Conservation (phyloP, 2,888 invertebrate genomes). For the Xanthia icteritia region DNA sequence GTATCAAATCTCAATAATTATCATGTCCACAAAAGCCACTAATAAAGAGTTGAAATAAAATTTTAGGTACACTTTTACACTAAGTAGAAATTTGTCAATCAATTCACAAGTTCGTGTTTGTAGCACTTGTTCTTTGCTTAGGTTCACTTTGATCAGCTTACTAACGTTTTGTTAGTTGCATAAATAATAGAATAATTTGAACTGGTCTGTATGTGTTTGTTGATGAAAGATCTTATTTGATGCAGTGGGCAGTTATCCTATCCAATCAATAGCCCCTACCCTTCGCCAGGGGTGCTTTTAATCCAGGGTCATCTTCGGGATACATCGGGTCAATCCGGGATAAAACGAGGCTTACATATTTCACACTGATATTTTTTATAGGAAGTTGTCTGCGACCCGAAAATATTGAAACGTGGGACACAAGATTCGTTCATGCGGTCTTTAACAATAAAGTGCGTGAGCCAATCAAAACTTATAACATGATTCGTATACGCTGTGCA, state of each 20-base stretch:
- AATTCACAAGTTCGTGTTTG: constrained; percentile 17
- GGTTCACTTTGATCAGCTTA: constrained; percentile 9
- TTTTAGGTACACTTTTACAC: too few species aligned
- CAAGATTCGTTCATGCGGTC: background rate
- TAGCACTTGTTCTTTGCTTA: constrained; percentile 10
- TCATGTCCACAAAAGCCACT: too few species aligned
- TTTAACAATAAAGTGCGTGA: background rate
- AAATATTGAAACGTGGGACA: too few species aligned
- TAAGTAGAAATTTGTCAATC: too few species aligned
- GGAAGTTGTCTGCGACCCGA: background rate
- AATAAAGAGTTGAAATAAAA: too few species aligned
- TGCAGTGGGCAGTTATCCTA: background rate
- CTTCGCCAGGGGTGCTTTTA: constrained; percentile 23
- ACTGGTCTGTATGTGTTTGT: background rate
- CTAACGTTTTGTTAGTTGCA: background rate
- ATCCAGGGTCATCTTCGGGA: constrained; percentile 29
- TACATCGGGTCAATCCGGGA: constrained; percentile 40
- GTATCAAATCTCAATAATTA: too few species aligned
- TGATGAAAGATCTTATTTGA: background rate
- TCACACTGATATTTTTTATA: constrained; percentile 9
- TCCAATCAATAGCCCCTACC: background rate
- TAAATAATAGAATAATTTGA: background rate
- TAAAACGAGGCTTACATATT: constrained; percentile 36
- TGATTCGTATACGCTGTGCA: too few species aligned
- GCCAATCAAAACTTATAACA: background rate